phyloP scores from a whole-genome alignment of 2,888 invertebrate species.

The Tupiocoris notatus region DNA sequence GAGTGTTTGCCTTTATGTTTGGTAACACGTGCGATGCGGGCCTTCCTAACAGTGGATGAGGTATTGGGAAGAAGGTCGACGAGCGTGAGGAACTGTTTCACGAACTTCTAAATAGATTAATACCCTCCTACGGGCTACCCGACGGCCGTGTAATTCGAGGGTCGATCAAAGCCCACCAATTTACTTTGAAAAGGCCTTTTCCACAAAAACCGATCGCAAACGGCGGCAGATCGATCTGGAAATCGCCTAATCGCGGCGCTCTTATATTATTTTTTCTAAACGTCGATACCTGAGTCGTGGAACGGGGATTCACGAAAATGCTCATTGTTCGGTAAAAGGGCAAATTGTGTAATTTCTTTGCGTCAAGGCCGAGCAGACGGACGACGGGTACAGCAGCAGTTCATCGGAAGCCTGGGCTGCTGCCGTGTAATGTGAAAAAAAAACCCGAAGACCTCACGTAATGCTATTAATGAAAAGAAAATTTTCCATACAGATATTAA shows the following conservation, averaged over 20 bases:
- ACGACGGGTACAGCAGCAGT: too few species aligned
- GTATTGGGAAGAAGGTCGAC: too few species aligned
- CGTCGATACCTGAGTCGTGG: neutral
- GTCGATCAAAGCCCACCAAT: constrained; percentile 9
- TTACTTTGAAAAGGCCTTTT: constrained; percentile 7
- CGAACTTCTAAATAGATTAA: neutral
- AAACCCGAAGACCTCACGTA: too few species aligned
- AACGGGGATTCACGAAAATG: neutral
- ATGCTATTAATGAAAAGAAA: too few species aligned
- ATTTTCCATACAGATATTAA: too few species aligned
- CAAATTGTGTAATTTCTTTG: neutral
- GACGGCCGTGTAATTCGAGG: constrained; percentile 6
- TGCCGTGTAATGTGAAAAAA: too few species aligned
- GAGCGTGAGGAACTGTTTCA: neutral
- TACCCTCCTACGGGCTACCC: neutral
- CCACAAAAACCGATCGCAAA: constrained; percentile 5
- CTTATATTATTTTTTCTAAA: neutral
- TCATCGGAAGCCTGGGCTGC: too few species aligned
- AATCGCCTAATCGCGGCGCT: neutral
- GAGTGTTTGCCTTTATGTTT: too few species aligned
- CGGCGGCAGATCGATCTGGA: neutral
- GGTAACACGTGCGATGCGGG: too few species aligned
- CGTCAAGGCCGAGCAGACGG: too few species aligned
- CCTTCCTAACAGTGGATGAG: too few species aligned
- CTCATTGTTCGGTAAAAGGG: neutral